Conservation (phyloP, 2,888 invertebrate species). For the Morpho helenor region DNA sequence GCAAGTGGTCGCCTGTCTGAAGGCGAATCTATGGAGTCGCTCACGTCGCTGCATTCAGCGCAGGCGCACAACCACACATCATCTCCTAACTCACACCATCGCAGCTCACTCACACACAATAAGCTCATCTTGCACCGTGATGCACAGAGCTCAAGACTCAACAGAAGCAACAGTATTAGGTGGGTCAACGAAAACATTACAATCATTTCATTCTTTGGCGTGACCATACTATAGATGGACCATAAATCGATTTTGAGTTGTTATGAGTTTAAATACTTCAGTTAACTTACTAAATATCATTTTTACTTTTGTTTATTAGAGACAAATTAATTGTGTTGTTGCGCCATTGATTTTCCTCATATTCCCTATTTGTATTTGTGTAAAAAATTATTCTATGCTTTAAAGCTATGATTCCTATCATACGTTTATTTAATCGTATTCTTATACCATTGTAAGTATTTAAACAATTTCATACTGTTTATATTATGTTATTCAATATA, state of each 20-base stretch:
- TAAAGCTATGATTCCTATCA: slow-evolving; percentile 19
- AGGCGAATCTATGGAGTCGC: slow-evolving; percentile 92
- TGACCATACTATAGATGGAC: slow-evolving; percentile 1
- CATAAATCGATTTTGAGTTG: too few species aligned
- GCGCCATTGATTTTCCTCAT: slow-evolving; percentile 12
- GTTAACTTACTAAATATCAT: too few species aligned
- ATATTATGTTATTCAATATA: background rate
- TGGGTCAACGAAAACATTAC: slow-evolving; percentile 57
- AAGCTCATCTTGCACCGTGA: slow-evolving; percentile 80
- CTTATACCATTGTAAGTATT: slow-evolving; percentile 4
- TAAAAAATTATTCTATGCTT: slow-evolving; percentile 22
- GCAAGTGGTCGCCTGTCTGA: slow-evolving; percentile 90
- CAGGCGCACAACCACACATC: slow-evolving; percentile 86
- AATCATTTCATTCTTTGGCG: slow-evolving; percentile 5
- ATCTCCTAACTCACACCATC: slow-evolving; percentile 83
- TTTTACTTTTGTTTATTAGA: too few species aligned
- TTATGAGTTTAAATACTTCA: too few species aligned
- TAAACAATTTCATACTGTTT: background rate
- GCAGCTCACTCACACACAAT: slow-evolving; percentile 83
- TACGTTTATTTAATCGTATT: slow-evolving; percentile 2
- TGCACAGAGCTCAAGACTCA: slow-evolving; percentile 83
- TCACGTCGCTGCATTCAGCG: slow-evolving; percentile 89
- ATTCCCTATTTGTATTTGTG: slow-evolving; percentile 15
- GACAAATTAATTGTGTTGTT: background rate
- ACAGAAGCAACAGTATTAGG: slow-evolving; percentile 96